Percentiles rank a stretch among this genome's conserved stretches.
Evolutionary conservation across 1,140 invertebrate genomes (phyloP).

Genomic region (Hycleus cichorii): DNA sequence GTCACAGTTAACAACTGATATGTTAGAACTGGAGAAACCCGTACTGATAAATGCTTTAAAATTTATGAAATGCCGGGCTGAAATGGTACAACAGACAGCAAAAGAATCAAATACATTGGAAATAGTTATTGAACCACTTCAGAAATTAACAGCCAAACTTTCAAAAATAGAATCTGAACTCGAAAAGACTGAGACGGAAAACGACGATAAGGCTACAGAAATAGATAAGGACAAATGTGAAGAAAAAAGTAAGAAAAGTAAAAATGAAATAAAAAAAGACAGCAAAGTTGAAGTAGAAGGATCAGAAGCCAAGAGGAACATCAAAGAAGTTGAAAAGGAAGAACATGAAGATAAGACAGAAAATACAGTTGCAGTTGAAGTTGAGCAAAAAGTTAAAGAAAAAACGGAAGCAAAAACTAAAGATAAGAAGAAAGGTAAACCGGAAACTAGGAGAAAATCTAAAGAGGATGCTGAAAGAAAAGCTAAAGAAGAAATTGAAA

Average conservation of each 20-base stretch:
- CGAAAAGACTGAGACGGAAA: conserved; percentile 22
- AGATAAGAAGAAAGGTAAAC: conserved; percentile 5
- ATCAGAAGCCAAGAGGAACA: conserved; percentile 32
- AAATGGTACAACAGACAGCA: too few relatives aligned
- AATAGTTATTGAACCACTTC: not conserved
- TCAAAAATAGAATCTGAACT: not conserved
- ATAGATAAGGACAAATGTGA: conserved; percentile 31
- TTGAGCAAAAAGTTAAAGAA: conserved; percentile 30
- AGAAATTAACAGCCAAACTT: not conserved
- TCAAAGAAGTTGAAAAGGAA: conserved; percentile 23
- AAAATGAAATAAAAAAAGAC: conserved; percentile 40
- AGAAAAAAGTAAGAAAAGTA: conserved; percentile 24
- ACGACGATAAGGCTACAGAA: conserved; percentile 22
- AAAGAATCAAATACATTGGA: too few relatives aligned
- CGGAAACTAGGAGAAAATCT: conserved; percentile 30
- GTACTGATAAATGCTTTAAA: too few relatives aligned
- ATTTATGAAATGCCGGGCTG: too few relatives aligned
- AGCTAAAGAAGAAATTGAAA: conserved; percentile 18
- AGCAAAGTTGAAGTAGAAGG: conserved; percentile 29
- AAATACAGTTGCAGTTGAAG: conserved; percentile 18
- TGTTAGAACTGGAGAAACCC: too few relatives aligned
- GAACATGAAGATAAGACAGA: conserved; percentile 14
- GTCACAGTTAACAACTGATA: too few relatives aligned
- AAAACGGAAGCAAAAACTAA: conserved; percentile 24
- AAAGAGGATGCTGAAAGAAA: conserved; percentile 29